These are phyloP conservation scores for Galerucella calmariensis DNA, from an alignment of 2,888 invertebrate genomes.

Conservation along the genomic window DNA sequence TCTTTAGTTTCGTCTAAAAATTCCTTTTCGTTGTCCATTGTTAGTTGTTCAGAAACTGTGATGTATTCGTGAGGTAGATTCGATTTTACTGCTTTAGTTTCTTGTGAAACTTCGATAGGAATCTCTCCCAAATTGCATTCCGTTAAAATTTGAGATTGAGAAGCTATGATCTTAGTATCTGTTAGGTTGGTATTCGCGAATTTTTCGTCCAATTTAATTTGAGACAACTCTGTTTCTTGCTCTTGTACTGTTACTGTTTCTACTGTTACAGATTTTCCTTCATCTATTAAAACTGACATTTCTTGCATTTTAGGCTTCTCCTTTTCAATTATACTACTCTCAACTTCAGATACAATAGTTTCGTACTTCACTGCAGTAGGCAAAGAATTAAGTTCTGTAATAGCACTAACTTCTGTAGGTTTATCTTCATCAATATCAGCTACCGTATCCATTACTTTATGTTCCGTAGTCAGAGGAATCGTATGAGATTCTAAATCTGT, in stretches of 20 bases:
- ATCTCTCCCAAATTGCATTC: slow-evolving; percentile 45
- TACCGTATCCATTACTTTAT: slow-evolving; percentile 62
- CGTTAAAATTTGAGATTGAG: slow-evolving; percentile 47
- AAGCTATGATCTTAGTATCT: slow-evolving; percentile 59
- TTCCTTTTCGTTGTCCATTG: slow-evolving; percentile 64
- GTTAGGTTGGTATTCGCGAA: slow-evolving; percentile 50
- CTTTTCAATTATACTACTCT: slow-evolving; percentile 56
- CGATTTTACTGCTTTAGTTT: slow-evolving; percentile 50
- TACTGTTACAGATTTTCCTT: slow-evolving; percentile 63
- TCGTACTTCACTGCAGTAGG: slow-evolving; percentile 64
- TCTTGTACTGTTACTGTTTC: slow-evolving; percentile 67
- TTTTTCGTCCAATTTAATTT: slow-evolving; percentile 45
- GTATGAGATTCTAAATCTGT: slow-evolving; percentile 62
- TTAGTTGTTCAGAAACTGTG: slow-evolving; percentile 59
- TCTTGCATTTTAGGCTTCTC: slow-evolving; percentile 61
- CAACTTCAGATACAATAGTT: slow-evolving; percentile 64
- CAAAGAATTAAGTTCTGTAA: slow-evolving; percentile 59
- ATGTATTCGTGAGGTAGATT: slow-evolving; percentile 59
- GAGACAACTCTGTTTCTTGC: slow-evolving; percentile 62
- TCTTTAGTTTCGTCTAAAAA: slow-evolving; percentile 54
- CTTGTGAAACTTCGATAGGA: slow-evolving; percentile 33
- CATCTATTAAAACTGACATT: slow-evolving; percentile 62
- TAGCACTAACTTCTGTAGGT: slow-evolving; percentile 59
- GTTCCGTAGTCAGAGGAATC: slow-evolving; percentile 66
- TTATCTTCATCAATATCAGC: slow-evolving; percentile 59